Percentiles rank a stretch among this genome's conserved stretches.
phyloP scores from a whole-genome alignment of 2,113 vertebrate genomes.

The Semnornis frantzii region DNA sequence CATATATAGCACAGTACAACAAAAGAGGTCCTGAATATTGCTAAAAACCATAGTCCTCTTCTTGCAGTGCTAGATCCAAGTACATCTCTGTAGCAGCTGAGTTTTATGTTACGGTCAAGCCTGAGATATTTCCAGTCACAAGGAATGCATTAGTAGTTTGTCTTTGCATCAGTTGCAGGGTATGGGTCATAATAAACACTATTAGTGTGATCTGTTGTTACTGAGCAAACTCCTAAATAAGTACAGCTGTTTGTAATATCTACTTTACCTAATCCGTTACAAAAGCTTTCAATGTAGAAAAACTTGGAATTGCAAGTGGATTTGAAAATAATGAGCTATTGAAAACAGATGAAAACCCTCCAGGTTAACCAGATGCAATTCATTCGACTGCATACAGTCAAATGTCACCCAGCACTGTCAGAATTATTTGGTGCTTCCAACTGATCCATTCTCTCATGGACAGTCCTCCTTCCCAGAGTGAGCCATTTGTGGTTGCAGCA shows the following conservation, averaged over 20 bases:
- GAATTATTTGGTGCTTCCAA: neutral
- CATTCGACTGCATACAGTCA: too few relatives aligned
- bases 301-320: neutral
- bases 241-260: neutral
- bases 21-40: neutral
- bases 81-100: neutral
- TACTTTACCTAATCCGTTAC: neutral
- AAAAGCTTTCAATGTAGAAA: neutral
- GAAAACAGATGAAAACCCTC: neutral
- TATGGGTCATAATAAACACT: neutral
- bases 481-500: neutral
- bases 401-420: neutral
- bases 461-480: neutral
- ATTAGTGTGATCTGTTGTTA: neutral
- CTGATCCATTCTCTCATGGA: neutral
- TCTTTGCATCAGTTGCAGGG: neutral
- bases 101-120: neutral
- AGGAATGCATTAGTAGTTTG: neutral
- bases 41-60: neutral
- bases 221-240: neutral
- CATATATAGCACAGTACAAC: accelerated
- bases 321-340: neutral
- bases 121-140: neutral
- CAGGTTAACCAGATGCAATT: too few relatives aligned
- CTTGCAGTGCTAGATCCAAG: neutral